Evolutionary conservation across 2,113 vertebrate species (phyloP).

Genomic region (Euleptes europaea): DNA sequence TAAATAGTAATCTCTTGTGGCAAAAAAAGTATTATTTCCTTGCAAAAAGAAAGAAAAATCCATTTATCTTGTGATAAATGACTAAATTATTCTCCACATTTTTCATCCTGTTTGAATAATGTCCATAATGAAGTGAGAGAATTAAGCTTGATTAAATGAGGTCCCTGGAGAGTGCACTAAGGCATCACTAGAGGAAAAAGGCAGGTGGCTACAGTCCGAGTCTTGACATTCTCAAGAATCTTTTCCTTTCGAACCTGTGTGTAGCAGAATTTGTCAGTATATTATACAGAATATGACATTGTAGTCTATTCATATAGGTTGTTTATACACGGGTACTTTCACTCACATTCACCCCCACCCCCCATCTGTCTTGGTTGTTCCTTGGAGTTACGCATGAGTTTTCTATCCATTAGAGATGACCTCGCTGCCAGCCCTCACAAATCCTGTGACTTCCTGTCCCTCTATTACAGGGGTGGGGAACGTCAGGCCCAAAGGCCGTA

Average conservation of each 20-base stretch:
- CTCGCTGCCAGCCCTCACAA: no score
- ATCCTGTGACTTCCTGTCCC: no score
- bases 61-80: slow-evolving; percentile 58
- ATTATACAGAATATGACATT: neutral
- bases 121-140: slow-evolving; percentile 69
- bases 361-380: no score
- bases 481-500: no score
- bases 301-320: no score
- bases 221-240: slow-evolving; percentile 30
- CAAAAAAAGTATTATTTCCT: slow-evolving; percentile 42
- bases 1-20: slow-evolving; percentile 6
- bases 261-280: slow-evolving; percentile 47
- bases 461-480: no score
- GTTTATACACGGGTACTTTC: no score
- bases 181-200: slow-evolving; percentile 68
- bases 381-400: no score
- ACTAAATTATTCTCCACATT: slow-evolving; percentile 67
- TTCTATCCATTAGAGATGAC: no score
- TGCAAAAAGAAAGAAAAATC: slow-evolving; percentile 54
- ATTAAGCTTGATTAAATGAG: slow-evolving; percentile 71
- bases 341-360: no score
- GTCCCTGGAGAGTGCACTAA: slow-evolving; percentile 62
- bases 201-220: slow-evolving; percentile 63
- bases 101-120: slow-evolving; percentile 70
- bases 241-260: slow-evolving; percentile 29